phyloP scores from a whole-genome alignment of 2,888 invertebrate genomes.

The Pseudoips prasinana region DNA sequence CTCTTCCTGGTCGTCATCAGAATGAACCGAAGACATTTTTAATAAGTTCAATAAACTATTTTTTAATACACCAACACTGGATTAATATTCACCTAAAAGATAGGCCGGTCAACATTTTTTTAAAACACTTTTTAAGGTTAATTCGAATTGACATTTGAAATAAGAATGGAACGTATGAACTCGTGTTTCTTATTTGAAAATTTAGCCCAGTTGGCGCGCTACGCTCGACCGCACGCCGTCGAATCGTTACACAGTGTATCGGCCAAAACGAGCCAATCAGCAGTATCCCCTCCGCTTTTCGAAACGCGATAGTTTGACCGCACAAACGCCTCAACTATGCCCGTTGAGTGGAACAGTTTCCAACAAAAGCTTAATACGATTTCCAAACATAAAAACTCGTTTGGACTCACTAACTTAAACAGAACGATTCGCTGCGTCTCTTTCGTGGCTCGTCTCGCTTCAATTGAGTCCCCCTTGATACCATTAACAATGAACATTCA shows the following conservation, averaged over 20 bases:
- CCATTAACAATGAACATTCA: constrained; percentile 29
- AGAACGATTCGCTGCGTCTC: constrained; percentile 69
- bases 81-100: constrained; percentile 26
- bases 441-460: constrained; percentile 66
- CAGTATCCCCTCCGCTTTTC: constrained; percentile 67
- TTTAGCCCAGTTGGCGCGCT: constrained; percentile 48
- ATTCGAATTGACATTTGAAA: constrained; percentile 23
- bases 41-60: constrained; percentile 23
- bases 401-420: constrained; percentile 79
- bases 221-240: constrained; percentile 68
- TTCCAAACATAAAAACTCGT: constrained; percentile 82
- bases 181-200: constrained; percentile 48
- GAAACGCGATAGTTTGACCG: constrained; percentile 76
- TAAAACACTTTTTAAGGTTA: constrained; percentile 22
- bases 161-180: constrained; percentile 35
- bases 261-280: constrained; percentile 69
- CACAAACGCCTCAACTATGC: constrained; percentile 78
- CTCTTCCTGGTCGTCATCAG: constrained; percentile 85
- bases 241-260: constrained; percentile 69
- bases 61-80: constrained; percentile 3
- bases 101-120: constrained; percentile 34
- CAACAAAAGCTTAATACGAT: constrained; percentile 82
- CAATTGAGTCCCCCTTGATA: constrained; percentile 60
- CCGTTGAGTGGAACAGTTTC: constrained; percentile 80
- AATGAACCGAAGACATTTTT: constrained; percentile 77